Evolutionary conservation across 2,797 vertebrate species (phyloP).

Genomic region (Ispidina lecontei): DNA sequence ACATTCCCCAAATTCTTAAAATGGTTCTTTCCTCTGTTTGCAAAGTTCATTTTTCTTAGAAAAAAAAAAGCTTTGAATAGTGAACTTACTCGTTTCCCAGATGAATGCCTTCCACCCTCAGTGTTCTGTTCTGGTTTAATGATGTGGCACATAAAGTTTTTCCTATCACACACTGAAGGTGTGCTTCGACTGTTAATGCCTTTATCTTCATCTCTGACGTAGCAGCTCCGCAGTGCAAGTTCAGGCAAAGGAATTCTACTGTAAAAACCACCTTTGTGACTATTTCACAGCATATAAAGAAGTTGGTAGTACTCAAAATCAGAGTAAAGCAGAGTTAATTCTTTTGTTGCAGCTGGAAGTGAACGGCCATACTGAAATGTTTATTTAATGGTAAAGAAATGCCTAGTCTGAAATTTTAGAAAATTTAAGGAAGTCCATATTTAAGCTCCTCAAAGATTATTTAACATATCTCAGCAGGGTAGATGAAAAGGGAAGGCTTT

Average conservation of each 20-base stretch:
- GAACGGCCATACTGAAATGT: neutral
- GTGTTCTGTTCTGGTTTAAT: neutral
- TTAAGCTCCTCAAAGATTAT: neutral
- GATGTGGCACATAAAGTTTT: neutral
- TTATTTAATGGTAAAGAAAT: neutral
- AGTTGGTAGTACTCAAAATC: neutral
- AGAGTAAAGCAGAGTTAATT: neutral
- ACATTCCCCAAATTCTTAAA: neutral
- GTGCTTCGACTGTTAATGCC: neutral
- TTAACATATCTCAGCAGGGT: neutral
- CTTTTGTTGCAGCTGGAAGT: neutral
- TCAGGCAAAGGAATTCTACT: neutral
- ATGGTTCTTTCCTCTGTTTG: neutral
- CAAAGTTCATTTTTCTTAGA: neutral
- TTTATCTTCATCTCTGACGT: neutral
- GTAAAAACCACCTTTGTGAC: neutral
- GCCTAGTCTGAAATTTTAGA: neutral
- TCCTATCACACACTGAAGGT: neutral
- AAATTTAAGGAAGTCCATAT: neutral
- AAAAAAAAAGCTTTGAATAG: neutral
- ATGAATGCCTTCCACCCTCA: neutral
- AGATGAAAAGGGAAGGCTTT: neutral
- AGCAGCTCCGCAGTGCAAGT: neutral
- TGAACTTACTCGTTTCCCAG: neutral
- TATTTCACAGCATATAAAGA: neutral